phyloP scores from a whole-genome alignment of 2,113 vertebrate species.

The Arizona elegans region DNA sequence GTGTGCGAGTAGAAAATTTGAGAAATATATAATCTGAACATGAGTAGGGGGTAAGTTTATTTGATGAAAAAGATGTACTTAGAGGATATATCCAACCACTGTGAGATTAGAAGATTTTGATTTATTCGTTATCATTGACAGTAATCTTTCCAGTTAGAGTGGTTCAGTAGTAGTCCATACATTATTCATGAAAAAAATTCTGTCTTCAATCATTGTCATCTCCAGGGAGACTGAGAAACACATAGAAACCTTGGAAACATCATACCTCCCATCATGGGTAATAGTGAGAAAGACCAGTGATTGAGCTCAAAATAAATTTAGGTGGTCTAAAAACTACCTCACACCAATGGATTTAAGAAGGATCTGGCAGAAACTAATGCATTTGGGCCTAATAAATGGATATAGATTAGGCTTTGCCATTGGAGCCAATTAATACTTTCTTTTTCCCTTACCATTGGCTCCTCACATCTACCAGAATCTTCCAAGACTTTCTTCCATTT shows the following conservation, averaged over 20 bases:
- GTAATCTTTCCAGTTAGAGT: neutral
- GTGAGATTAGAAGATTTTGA: neutral
- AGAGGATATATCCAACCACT: neutral
- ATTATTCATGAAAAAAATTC: neutral
- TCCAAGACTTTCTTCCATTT: neutral
- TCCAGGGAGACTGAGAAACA: neutral
- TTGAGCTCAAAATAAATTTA: neutral
- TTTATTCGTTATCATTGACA: neutral
- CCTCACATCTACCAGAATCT: neutral
- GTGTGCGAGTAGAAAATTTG: neutral
- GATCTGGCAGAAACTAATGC: neutral
- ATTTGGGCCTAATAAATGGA: neutral
- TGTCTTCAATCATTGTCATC: neutral
- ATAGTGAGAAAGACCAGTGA: neutral
- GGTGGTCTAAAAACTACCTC: neutral
- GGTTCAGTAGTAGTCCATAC: neutral
- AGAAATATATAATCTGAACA: neutral
- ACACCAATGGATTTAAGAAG: neutral
- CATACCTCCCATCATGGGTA: neutral
- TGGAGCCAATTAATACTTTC: neutral
- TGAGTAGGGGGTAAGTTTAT: neutral
- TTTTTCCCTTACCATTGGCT: neutral
- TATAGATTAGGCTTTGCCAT: neutral
- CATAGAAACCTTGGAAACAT: neutral
- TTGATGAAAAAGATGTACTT: neutral